Percentiles rank a stretch among this genome's conserved stretches.
These are phyloP conservation scores for Mythimna impura DNA, from an alignment of 2,888 invertebrate species.

Conservation along the genomic window DNA sequence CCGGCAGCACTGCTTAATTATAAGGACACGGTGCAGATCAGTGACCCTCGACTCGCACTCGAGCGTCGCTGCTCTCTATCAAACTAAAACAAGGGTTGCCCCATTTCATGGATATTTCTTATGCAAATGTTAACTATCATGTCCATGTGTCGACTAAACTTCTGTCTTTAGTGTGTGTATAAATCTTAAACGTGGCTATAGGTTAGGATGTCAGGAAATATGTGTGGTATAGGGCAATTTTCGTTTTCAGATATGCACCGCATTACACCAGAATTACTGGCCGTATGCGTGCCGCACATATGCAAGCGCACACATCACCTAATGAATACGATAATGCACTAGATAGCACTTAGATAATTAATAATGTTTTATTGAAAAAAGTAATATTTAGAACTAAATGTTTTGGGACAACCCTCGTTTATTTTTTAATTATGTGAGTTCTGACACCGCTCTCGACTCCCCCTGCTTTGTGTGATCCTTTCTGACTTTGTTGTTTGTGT, in stretches of 20 bases:
- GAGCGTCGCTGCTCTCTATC: conserved; percentile 78
- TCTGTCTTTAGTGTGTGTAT: conserved; percentile 87
- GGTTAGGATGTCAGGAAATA: conserved; percentile 87
- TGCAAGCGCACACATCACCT: conserved; percentile 91
- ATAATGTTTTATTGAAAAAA: conserved; percentile 83
- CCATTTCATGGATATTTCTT: conserved; percentile 90
- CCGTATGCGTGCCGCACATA: conserved; percentile 91
- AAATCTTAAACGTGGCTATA: conserved; percentile 80
- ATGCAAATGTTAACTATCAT: conserved; percentile 88
- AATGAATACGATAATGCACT: conserved; percentile 88
- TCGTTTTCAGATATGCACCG: conserved; percentile 91
- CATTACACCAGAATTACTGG: conserved; percentile 91
- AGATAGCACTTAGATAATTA: conserved; percentile 90
- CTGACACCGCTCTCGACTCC: conserved; percentile 87
- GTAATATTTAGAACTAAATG: conserved; percentile 86
- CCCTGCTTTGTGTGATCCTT: conserved; percentile 82
- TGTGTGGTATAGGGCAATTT: conserved; percentile 91
- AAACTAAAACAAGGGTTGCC: conserved; percentile 90
- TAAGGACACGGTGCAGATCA: conserved; percentile 76
- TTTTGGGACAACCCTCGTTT: conserved; percentile 91
- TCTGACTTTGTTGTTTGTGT: conserved; percentile 69
- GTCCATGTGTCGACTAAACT: conserved; percentile 89
- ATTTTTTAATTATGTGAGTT: conserved; percentile 82
- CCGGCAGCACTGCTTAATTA: conserved; percentile 75
- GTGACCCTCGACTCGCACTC: conserved; percentile 73